phyloP scores from a whole-genome alignment of 2,888 invertebrate genomes.

The Volucella inflata region DNA sequence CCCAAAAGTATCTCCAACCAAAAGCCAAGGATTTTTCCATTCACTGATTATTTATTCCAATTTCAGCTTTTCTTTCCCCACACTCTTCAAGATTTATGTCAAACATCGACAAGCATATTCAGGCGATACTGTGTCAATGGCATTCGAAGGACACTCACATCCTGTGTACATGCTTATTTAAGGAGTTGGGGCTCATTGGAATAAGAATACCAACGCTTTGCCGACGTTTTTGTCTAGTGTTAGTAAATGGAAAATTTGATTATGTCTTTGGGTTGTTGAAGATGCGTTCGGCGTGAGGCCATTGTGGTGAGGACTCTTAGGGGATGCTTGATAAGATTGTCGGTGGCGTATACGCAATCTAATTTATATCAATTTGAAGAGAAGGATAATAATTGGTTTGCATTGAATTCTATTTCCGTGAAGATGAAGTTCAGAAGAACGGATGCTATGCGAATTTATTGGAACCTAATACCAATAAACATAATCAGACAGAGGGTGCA shows the following conservation, averaged over 20 bases:
- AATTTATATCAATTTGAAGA: constrained; percentile 19
- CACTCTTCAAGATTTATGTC: constrained; percentile 17
- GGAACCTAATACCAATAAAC: no score
- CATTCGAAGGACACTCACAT: constrained; percentile 43
- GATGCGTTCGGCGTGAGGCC: no score
- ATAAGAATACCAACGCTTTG: constrained; percentile 4
- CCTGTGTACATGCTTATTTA: background rate
- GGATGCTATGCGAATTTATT: no score
- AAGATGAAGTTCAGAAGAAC: no score
- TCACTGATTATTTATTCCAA: constrained; percentile 4
- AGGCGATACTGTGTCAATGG: constrained; percentile 4
- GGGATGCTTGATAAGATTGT: background rate
- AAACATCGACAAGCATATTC: background rate
- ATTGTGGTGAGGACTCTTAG: background rate
- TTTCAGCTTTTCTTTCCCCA: constrained; percentile 1
- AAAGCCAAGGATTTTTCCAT: constrained; percentile 34
- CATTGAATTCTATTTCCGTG: background rate
- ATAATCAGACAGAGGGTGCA: no score
- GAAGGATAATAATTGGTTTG: constrained; percentile 24
- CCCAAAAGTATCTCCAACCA: constrained; percentile 10
- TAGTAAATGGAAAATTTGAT: constrained; percentile 21
- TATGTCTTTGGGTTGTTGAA: background rate
- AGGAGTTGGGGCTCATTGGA: background rate
- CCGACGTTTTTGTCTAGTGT: background rate
- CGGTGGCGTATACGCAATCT: constrained; percentile 7